Percentiles rank a stretch among this genome's conserved stretches.
Evolutionary conservation across 2,797 vertebrate genomes (phyloP).

Genomic region (Valencia hispanica): DNA sequence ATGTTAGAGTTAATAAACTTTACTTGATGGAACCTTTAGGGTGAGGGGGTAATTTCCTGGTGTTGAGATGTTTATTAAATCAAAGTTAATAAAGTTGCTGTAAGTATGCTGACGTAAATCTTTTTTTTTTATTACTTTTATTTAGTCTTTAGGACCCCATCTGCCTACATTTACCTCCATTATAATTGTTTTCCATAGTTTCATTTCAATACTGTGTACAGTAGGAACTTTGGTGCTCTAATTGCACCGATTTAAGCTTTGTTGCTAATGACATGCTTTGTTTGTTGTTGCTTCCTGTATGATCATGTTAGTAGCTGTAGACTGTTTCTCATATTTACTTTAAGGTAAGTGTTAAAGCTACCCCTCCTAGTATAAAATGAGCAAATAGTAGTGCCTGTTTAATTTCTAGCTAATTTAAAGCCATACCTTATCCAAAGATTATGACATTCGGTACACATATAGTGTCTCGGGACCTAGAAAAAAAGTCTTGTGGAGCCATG

Average conservation of each 20-base stretch:
- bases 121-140: not conserved
- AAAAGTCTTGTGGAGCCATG: too few relatives aligned
- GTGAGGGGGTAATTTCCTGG: not conserved
- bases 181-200: not conserved
- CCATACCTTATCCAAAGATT: too few relatives aligned
- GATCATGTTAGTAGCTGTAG: too few relatives aligned
- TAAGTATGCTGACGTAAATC: not conserved
- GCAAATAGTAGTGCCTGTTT: too few relatives aligned
- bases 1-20: constrained; percentile 5
- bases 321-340: too few relatives aligned
- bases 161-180: not conserved
- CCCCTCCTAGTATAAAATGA: too few relatives aligned
- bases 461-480: too few relatives aligned
- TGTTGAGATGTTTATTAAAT: not conserved
- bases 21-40: too few relatives aligned
- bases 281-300: not conserved
- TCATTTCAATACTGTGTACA: not conserved
- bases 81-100: not conserved
- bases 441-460: too few relatives aligned
- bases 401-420: too few relatives aligned
- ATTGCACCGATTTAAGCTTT: not conserved
- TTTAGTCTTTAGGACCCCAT: not conserved
- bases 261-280: too few relatives aligned
- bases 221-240: not conserved
- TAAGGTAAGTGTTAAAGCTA: too few relatives aligned